Evolutionary conservation across 1,140 invertebrate species (phyloP).

Genomic region (Penaeus chinensis): DNA sequence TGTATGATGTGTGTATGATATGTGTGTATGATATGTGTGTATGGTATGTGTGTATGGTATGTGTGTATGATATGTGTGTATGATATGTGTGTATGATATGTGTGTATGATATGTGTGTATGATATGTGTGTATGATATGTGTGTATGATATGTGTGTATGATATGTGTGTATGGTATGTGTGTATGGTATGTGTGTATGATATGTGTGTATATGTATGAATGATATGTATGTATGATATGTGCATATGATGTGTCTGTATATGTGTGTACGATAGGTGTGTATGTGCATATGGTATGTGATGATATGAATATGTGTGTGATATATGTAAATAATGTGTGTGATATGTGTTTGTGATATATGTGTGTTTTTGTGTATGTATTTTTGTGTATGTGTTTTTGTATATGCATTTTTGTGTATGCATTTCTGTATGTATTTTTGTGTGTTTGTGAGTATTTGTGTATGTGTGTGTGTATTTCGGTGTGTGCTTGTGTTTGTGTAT

Average conservation of each 20-base stretch:
- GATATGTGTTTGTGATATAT: background rate
- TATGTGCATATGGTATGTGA: background rate
- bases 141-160: background rate
- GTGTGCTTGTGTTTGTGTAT: background rate
- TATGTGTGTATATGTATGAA: background rate
- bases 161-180: background rate
- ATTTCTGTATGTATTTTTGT: background rate
- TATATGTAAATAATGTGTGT: background rate
- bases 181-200: background rate
- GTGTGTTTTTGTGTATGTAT: background rate
- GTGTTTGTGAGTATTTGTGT: background rate
- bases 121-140: background rate
- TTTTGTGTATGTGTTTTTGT: background rate
- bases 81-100: background rate
- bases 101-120: background rate
- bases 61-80: background rate
- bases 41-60: background rate
- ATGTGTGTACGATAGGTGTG: background rate
- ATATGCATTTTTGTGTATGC: background rate
- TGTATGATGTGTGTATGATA: background rate
- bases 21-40: background rate
- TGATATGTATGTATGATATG: background rate
- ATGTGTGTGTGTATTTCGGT: background rate
- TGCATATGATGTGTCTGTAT: background rate
- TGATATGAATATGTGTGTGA: background rate